A percentile compares a stretch with the other conserved stretches of the same genome.
These are phyloP conservation scores for Vipera latastei DNA, from an alignment of 2,797 vertebrate genomes.

Conservation along the genomic window DNA sequence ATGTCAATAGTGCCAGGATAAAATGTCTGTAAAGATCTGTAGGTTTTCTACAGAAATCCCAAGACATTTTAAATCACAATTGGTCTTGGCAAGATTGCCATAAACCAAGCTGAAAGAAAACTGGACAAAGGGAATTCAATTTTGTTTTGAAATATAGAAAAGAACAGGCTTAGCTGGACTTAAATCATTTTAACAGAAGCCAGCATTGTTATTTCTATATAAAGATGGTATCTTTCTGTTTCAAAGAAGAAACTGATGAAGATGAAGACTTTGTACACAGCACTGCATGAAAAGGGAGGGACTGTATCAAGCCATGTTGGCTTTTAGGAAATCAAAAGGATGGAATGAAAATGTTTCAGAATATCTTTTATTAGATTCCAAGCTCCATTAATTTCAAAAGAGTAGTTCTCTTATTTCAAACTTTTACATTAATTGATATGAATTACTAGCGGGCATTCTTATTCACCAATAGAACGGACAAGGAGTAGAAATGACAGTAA, in stretches of 20 bases:
- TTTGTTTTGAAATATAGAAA: conserved; percentile 2
- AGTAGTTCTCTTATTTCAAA: neutral
- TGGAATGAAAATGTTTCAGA: neutral
- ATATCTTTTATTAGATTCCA: neutral
- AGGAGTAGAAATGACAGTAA: conserved; percentile 13
- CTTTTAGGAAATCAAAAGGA: neutral
- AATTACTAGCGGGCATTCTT: conserved; percentile 17
- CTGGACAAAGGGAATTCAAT: neutral
- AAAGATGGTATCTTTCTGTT: conserved; percentile 17
- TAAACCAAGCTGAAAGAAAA: neutral
- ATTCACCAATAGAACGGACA: conserved; percentile 10
- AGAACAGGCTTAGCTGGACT: neutral
- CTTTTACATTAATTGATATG: neutral
- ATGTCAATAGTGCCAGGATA: neutral
- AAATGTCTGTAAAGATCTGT: neutral
- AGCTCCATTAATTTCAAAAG: neutral
- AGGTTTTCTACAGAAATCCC: neutral
- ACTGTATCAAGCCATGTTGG: neutral
- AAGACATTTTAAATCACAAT: neutral
- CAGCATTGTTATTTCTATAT: neutral
- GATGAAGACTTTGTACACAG: neutral
- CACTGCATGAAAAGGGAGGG: conserved; percentile 38
- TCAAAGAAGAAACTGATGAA: conserved; percentile 32
- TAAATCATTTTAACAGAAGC: neutral
- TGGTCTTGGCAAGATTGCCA: neutral